phyloP scores from a whole-genome alignment of 92 coral and sea anemone species.

The Parazoanthus darwini region DNA sequence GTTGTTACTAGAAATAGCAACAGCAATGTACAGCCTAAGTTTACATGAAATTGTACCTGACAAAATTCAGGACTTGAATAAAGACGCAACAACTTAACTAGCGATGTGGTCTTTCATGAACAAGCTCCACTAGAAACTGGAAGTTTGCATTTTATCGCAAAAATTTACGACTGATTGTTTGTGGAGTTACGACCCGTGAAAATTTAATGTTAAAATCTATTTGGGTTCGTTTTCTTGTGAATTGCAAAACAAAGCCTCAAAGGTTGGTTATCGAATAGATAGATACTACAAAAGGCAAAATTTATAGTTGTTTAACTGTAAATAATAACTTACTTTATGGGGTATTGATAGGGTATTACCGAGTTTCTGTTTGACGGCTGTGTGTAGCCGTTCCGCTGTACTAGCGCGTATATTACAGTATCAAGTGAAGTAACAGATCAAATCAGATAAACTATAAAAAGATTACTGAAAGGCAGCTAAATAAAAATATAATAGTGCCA shows the following conservation, averaged over 20 bases:
- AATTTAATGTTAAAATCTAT: neutral
- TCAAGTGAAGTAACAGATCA: neutral
- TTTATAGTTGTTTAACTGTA: constrained; percentile 4
- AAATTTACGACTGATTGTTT: neutral
- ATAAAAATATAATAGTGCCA: neutral
- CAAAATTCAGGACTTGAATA: too few relatives aligned
- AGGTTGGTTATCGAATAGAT: neutral
- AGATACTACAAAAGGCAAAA: neutral
- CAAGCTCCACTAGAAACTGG: neutral
- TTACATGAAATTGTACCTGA: too few relatives aligned
- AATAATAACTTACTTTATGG: neutral
- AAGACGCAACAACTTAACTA: too few relatives aligned
- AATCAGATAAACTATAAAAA: neutral
- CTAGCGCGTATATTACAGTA: neutral
- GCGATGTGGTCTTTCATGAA: too few relatives aligned
- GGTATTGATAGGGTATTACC: constrained; percentile 7
- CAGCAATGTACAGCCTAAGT: too few relatives aligned
- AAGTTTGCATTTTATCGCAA: neutral
- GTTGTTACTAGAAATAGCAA: too few relatives aligned
- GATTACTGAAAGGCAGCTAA: neutral
- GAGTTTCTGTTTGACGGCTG: neutral
- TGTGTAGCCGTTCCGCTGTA: neutral
- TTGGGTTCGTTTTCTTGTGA: neutral
- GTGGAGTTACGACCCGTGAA: neutral
- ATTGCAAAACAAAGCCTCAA: neutral